Evolutionary conservation across 2,888 invertebrate species (phyloP), one percentile per base, ranked within the genome.

Genomic region (Lithosia quadra): DNA sequence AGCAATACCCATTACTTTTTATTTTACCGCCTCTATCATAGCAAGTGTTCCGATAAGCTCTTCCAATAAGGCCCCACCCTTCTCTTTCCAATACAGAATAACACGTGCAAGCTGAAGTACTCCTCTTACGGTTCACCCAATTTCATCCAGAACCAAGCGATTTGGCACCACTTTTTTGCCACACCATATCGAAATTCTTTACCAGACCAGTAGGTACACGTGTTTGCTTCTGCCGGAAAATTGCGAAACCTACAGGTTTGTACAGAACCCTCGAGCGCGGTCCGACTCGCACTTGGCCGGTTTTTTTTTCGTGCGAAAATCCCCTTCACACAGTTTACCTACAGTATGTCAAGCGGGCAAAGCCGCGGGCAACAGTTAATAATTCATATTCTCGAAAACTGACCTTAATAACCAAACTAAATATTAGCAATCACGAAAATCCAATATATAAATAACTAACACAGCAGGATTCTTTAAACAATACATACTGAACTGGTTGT

Each of bases 351-450:
- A 43, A 15, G 3, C 15, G 39, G 15, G 39, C 43, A 7, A 49
- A n/a, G 9, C n/a, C 1, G 2, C 49, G 9, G 8, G 18, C n/a
- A 49, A 49, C 18, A 49, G 49, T 18, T n/a, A n/a, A 18, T 49
- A n/a, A 49, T 49, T 36, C 7, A 43, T n/a, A 9, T 49, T n/a
- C 49, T n/a, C n/a, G 18, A 49, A 49, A 2, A 2, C 49, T 49
- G 49, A 49, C n/a, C 49, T 49, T 49, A 49, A 49, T 49, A 49
- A n/a, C 49, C n/a, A 49, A 49, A 49, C n/a, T 49, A 49, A 49
- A 49, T 49, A 49, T 49, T 49, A 49, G 18, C 49, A n/a, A 49
- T 49, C 49, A 49, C 49, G 49, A 49, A n/a, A n/a, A 49, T n/a
- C 2, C 49, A 49, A 49, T 49, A 49, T n/a, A 49, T 18, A 49